Evolutionary conservation across 1,140 invertebrate species (phyloP).

Genomic region (Nebria ingens): DNA sequence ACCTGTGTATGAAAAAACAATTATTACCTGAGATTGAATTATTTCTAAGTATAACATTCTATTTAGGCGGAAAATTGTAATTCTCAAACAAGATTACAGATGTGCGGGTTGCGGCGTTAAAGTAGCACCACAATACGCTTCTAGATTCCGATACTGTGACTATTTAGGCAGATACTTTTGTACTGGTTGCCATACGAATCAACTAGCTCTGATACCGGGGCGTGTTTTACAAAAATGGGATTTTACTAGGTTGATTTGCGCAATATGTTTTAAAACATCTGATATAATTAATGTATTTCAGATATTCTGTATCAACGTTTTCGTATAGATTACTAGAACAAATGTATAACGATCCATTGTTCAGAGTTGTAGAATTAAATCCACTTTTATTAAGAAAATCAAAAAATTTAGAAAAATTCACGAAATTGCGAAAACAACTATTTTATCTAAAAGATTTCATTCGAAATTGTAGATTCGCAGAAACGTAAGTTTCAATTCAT

Average conservation of each 20-base stretch:
- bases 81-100: constrained; percentile 68
- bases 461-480: constrained; percentile 50
- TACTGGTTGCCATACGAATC: constrained; percentile 75
- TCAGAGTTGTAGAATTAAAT: constrained; percentile 64
- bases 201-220: constrained; percentile 64
- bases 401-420: constrained; percentile 48
- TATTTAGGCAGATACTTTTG: constrained; percentile 84
- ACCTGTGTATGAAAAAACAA: constrained; percentile 43
- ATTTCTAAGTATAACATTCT: background rate
- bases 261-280: background rate
- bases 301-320: constrained; percentile 73
- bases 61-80: constrained; percentile 47
- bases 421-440: constrained; percentile 51
- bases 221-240: constrained; percentile 67
- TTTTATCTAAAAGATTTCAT: constrained; percentile 60
- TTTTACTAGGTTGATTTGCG: constrained; percentile 43
- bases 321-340: constrained; percentile 65
- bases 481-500: constrained; percentile 50
- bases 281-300: constrained; percentile 27
- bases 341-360: constrained; percentile 69
- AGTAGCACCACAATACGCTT: constrained; percentile 58
- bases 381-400: constrained; percentile 51
- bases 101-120: constrained; percentile 82
- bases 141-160: constrained; percentile 69
- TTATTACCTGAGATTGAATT: constrained; percentile 4